Evolutionary conservation across 2,888 invertebrate genomes (phyloP).

Genomic region (Tribolium freemani): DNA sequence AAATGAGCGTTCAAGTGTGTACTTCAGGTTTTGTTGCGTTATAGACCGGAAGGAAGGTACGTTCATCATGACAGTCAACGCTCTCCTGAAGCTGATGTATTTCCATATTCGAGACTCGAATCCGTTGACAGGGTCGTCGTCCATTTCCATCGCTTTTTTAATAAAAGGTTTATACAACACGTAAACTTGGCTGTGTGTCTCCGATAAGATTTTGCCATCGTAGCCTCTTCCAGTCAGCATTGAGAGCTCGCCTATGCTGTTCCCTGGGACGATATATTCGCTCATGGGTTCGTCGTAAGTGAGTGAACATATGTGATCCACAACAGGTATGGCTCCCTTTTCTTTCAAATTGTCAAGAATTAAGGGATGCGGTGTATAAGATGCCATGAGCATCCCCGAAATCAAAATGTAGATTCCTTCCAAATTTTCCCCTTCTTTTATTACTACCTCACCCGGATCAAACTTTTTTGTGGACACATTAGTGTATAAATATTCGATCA

Average conservation of each 20-base stretch:
- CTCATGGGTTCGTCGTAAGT: constrained; percentile 68
- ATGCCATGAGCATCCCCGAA: constrained; percentile 56
- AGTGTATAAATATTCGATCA: constrained; percentile 47
- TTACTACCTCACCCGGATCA: constrained; percentile 47
- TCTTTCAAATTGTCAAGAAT: neutral
- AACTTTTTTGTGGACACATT: constrained; percentile 45
- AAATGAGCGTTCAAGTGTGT: constrained; percentile 72
- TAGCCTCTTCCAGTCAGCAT: constrained; percentile 72
- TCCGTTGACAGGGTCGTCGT: constrained; percentile 71
- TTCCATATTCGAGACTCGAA: constrained; percentile 61
- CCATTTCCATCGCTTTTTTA: constrained; percentile 62
- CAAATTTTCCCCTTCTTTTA: constrained; percentile 59
- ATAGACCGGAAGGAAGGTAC: constrained; percentile 61
- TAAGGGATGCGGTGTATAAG: constrained; percentile 48
- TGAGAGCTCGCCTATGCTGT: constrained; percentile 71
- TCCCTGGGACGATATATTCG: constrained; percentile 74
- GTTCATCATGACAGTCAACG: constrained; percentile 46
- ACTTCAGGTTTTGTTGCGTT: neutral
- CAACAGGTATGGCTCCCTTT: constrained; percentile 70
- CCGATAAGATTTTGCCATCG: constrained; percentile 73
- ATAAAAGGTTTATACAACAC: constrained; percentile 66
- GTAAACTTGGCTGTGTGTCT: constrained; percentile 72
- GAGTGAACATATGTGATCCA: constrained; percentile 70
- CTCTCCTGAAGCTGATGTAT: constrained; percentile 63
- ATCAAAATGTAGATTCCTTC: constrained; percentile 67